These are phyloP conservation scores for Capitulum mitella DNA, from an alignment of 2,888 invertebrate species.

Conservation along the genomic window DNA sequence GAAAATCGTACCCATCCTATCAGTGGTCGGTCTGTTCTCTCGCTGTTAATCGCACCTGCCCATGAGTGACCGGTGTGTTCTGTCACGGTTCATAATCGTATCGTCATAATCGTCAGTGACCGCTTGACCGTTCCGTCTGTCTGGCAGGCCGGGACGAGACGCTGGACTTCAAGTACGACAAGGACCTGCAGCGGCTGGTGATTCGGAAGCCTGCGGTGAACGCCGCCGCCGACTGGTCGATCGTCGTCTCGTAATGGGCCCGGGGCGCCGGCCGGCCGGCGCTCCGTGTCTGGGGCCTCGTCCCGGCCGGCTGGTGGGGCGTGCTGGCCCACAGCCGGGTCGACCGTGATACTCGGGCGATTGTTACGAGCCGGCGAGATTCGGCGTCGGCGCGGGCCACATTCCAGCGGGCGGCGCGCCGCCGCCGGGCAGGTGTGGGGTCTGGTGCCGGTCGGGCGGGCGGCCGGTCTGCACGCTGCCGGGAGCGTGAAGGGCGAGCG, in stretches of 20 bases:
- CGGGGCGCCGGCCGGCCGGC: background rate
- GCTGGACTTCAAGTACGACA: conserved; percentile 51
- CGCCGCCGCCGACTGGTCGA: conserved; percentile 70
- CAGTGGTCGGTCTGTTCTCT: no score
- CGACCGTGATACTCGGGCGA: background rate
- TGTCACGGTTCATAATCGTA: no score
- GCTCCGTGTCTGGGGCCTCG: no score
- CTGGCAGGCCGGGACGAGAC: conserved; percentile 56
- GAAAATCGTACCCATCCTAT: no score
- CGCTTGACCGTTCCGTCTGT: no score
- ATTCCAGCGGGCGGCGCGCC: background rate
- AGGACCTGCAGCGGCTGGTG: conserved; percentile 57
- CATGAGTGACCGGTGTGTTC: no score
- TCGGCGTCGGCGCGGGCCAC: background rate
- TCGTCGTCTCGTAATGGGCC: conserved; percentile 42
- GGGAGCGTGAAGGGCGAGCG: no score
- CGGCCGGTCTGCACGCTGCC: background rate
- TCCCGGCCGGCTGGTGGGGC: background rate
- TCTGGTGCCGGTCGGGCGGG: background rate
- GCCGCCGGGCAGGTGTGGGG: background rate
- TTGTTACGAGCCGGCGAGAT: no score
- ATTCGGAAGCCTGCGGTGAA: conserved; percentile 79
- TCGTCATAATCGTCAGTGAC: no score
- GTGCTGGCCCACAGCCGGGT: no score
- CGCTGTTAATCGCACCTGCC: no score